Base-by-base conservation (phyloP, 2,888 invertebrate species). In the Acholoe squamosa region DNA sequence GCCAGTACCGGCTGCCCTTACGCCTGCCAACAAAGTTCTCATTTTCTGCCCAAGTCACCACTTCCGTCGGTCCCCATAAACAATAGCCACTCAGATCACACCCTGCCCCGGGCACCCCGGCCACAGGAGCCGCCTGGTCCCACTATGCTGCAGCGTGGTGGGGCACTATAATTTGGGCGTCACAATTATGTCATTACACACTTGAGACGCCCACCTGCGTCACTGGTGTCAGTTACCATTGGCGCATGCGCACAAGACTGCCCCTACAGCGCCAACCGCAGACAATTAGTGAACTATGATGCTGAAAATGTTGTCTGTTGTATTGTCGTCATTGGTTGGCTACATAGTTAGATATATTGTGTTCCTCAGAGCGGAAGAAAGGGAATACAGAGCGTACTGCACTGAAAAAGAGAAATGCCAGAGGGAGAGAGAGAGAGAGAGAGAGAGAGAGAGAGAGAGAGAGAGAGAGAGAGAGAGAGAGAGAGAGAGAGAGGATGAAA, bases 101-200 rank as follows among this genome's bases (percentile, higher is more conserved):
- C 61, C 61, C 22, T n/a, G 22, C 61, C 61, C 43, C 43, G 19
- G 61, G 61, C 3, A n/a, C 1, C 5, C 7, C n/a, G 61, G 61
- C 61, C 61, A 61, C 61, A n/a, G 61, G 61, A 61, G 61, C 19
- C 22, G n/a, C 19, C 61, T n/a, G 61, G 61, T 10, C 43, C 43
- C 5, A 19, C 7, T 0, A 61, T 19, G 22, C 19, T 7, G 22
- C 7, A 61, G 12, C 7, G 22, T 12, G n/a, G n/a, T 43, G 43
- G 61, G 61, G 61, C 12, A n/a, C 71, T 71, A 25, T 71, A 28
- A 71, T 71, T 71, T 71, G 71, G 71, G 71, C 71, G 71, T 71
- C 71, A 71, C 71, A 71, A 71, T 71, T 71, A 71, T 71, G 71
- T 71, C 71, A 71, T 71, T 71, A 71, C 71, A 71, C 71, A 71